phyloP scores from a whole-genome alignment of 2,797 vertebrate species.

The Notamacropus eugenii region DNA sequence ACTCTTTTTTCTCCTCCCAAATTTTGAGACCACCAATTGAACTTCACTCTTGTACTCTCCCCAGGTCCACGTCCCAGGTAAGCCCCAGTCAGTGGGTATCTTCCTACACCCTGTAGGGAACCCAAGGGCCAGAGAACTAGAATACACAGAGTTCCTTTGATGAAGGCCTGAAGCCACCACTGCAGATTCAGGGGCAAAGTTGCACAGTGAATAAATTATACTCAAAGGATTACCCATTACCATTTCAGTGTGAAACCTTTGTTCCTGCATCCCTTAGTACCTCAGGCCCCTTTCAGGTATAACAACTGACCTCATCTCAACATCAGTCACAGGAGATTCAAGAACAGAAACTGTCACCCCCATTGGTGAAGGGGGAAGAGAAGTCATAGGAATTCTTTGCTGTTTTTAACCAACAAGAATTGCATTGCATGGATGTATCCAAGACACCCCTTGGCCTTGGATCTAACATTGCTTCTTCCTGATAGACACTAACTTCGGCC shows the following conservation, averaged over 20 bases:
- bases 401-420: no score
- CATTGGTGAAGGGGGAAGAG: no score
- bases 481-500: no score
- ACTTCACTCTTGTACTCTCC: background rate
- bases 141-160: background rate
- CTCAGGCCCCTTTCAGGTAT: background rate
- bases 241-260: background rate
- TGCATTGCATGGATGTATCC: no score
- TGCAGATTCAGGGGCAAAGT: no score
- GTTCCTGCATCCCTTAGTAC: background rate
- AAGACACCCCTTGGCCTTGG: no score
- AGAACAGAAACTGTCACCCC: slow-evolving; percentile 12
- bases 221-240: no score
- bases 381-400: no score
- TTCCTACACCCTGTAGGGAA: background rate
- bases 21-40: background rate
- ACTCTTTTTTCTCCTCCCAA: background rate
- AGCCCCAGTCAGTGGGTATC: background rate
- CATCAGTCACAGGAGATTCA: background rate
- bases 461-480: no score
- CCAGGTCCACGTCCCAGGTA: background rate
- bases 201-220: no score
- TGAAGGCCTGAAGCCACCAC: no score
- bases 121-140: background rate
- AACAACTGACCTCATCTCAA: background rate